Conservation (phyloP, 2,888 invertebrate genomes). For the Alloplasta piceator region DNA sequence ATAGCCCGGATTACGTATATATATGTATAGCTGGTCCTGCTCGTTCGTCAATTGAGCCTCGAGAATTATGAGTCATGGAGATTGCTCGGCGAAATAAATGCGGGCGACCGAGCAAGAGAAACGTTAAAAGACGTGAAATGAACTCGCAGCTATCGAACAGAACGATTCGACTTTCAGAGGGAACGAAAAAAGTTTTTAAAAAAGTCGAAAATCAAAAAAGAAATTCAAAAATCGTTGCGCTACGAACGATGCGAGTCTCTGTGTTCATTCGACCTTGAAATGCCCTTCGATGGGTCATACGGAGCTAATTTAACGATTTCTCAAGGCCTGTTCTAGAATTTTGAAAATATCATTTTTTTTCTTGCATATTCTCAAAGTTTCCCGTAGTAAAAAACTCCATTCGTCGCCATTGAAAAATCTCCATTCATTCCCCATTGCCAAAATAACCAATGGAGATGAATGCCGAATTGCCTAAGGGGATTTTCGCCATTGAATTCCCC, state of each 20-base stretch:
- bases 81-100: slow-evolving; percentile 1
- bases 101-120: neutral
- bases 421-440: no score
- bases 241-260: neutral
- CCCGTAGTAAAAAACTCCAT: no score
- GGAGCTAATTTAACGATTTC: no score
- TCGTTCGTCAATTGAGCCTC: slow-evolving; percentile 41
- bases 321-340: no score
- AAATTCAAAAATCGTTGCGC: neutral
- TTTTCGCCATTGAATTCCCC: no score
- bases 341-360: no score
- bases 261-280: neutral
- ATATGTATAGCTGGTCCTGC: slow-evolving; percentile 4
- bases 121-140: slow-evolving; percentile 21
- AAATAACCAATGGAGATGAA: no score
- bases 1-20: slow-evolving; percentile 2
- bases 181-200: neutral
- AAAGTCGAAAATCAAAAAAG: slow-evolving; percentile 3
- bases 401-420: no score
- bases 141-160: slow-evolving; percentile 8
- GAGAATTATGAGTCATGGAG: slow-evolving; percentile 50
- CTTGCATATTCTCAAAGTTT: no score
- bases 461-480: no score
- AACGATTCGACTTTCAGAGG: slow-evolving; percentile 4
- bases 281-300: no score